Evolutionary conservation across 2,113 vertebrate species (phyloP).

Genomic region (Prochilodus magdalenae): DNA sequence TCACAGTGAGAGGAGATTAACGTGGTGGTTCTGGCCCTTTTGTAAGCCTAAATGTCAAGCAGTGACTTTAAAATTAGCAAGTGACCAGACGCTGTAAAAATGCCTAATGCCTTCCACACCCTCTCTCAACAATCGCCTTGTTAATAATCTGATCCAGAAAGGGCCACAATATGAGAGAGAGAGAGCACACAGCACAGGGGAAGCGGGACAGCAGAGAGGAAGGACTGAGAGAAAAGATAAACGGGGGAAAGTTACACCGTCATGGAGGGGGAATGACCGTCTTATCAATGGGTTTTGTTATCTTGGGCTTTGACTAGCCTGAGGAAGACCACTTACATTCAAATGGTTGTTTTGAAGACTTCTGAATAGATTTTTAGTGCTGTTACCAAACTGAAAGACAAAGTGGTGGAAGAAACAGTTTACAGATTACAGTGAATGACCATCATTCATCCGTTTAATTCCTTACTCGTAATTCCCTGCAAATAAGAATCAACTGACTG

Average conservation of each 20-base stretch:
- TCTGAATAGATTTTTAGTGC: not conserved
- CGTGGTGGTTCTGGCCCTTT: constrained; percentile 14
- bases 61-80: constrained; percentile 68
- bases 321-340: too few species aligned
- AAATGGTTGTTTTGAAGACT: not conserved
- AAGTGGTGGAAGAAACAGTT: not conserved
- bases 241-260: not conserved
- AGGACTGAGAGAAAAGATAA: constrained; percentile 15
- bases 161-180: constrained; percentile 19
- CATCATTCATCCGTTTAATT: not conserved
- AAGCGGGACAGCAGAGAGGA: not conserved
- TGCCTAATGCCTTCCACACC: constrained; percentile 54
- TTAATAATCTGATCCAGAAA: constrained; percentile 62
- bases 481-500: not conserved
- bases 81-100: constrained; percentile 65
- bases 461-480: not conserved
- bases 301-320: not conserved
- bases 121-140: constrained; percentile 60
- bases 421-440: not conserved
- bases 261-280: not conserved
- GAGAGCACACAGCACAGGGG: not conserved
- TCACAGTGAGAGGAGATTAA: not conserved
- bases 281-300: not conserved
- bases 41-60: not conserved
- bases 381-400: not conserved